Evolutionary conservation across 2,113 vertebrate species (phyloP).

Genomic region (Podarcis cretensis): DNA sequence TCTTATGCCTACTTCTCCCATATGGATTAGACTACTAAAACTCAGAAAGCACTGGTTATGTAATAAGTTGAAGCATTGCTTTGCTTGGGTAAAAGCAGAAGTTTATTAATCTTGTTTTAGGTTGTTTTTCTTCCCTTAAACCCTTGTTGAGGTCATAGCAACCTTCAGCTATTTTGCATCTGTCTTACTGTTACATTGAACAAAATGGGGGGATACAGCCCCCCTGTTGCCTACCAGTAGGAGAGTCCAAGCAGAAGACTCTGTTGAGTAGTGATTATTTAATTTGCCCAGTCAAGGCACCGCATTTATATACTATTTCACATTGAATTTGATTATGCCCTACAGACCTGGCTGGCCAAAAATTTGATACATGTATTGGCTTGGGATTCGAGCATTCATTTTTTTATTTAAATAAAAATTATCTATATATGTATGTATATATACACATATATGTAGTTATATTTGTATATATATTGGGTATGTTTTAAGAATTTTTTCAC

Average conservation of each 20-base stretch:
- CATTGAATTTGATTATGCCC: constrained; percentile 89
- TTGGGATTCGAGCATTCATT: constrained; percentile 88
- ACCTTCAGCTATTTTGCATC: constrained; percentile 79
- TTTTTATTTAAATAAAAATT: constrained; percentile 85
- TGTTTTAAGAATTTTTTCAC: constrained; percentile 85
- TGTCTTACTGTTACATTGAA: constrained; percentile 77
- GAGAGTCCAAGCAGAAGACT: constrained; percentile 85
- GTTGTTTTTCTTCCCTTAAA: constrained; percentile 75
- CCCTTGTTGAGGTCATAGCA: constrained; percentile 77
- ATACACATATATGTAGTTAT: constrained; percentile 83
- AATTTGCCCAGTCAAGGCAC: constrained; percentile 87
- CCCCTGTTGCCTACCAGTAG: constrained; percentile 87
- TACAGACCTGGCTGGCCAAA: constrained; percentile 88
- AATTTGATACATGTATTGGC: constrained; percentile 86
- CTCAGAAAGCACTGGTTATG: constrained; percentile 82
- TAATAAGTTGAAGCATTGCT: constrained; percentile 86
- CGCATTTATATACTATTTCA: constrained; percentile 88
- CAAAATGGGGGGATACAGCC: constrained; percentile 73
- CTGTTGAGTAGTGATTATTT: constrained; percentile 85
- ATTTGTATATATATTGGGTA: constrained; percentile 85
- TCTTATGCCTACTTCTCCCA: constrained; percentile 56
- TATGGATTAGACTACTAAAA: constrained; percentile 75
- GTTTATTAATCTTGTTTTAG: constrained; percentile 77
- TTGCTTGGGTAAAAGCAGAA: constrained; percentile 87
- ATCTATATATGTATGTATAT: constrained; percentile 78